These are phyloP conservation scores for Myioborus melanocephalus DNA, from an alignment of 2,797 vertebrate species.

Conservation along the genomic window DNA sequence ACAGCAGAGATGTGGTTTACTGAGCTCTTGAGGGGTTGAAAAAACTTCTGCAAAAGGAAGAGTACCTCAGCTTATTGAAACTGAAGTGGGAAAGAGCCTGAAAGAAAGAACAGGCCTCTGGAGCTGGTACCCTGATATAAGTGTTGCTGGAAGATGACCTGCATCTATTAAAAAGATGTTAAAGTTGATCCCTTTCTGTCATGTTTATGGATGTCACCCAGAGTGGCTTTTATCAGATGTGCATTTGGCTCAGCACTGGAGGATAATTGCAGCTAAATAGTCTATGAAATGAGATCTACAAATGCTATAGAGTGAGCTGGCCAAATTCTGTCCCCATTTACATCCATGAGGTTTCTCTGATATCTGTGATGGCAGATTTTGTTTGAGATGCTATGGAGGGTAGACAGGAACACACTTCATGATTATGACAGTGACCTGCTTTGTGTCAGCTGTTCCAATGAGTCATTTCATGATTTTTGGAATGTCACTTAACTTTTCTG, in stretches of 20 bases:
- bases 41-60: neutral
- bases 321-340: neutral
- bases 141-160: neutral
- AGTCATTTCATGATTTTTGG: neutral
- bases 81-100: neutral
- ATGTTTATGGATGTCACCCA: conserved; percentile 7
- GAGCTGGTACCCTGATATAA: neutral
- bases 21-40: neutral
- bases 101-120: neutral
- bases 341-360: neutral
- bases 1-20: neutral
- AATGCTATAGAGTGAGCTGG: neutral
- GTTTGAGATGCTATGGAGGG: neutral
- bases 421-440: neutral
- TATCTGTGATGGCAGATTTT: neutral
- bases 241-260: conserved; percentile 30
- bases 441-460: neutral
- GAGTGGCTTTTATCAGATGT: conserved; percentile 9
- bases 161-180: neutral
- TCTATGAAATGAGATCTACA: conserved; percentile 26
- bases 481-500: neutral
- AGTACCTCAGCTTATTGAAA: neutral
- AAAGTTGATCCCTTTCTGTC: neutral
- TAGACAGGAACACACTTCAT: neutral
- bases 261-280: conserved; percentile 41